Conservation (phyloP, 2,888 invertebrate species). For the Hirtodrosophila histrioides region DNA sequence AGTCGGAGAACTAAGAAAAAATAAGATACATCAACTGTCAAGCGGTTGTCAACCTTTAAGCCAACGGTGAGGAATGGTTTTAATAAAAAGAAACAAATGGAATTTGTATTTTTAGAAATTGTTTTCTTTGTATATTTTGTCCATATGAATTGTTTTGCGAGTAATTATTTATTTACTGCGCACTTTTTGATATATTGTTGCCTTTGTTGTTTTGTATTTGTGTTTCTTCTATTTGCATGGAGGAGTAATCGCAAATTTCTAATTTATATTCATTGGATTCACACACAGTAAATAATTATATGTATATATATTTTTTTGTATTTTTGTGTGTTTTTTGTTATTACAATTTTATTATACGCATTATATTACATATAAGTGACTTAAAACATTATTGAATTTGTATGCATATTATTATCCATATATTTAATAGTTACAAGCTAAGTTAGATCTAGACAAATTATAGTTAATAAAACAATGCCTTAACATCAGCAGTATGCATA, state of each 20-base stretch:
- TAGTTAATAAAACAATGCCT: slow-evolving; percentile 54
- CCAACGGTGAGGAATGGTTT: not conserved
- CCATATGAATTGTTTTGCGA: slow-evolving; percentile 37
- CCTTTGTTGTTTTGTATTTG: slow-evolving; percentile 24
- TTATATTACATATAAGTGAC: slow-evolving; percentile 60
- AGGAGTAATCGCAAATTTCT: slow-evolving; percentile 42
- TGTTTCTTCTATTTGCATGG: slow-evolving; percentile 15
- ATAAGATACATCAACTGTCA: no score
- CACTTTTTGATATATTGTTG: slow-evolving; percentile 29
- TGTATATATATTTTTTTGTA: slow-evolving; percentile 51
- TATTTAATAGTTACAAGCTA: slow-evolving; percentile 48
- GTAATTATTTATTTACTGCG: slow-evolving; percentile 47
- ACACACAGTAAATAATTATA: slow-evolving; percentile 53
- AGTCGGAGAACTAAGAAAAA: no score
- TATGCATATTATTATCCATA: slow-evolving; percentile 42
- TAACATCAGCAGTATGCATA: slow-evolving; percentile 19
- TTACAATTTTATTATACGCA: slow-evolving; percentile 54
- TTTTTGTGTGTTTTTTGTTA: slow-evolving; percentile 35
- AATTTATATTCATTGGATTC: slow-evolving; percentile 50
- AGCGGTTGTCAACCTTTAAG: slow-evolving; percentile 1
- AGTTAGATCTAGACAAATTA: slow-evolving; percentile 44
- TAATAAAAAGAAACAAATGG: slow-evolving; percentile 17
- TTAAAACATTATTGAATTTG: slow-evolving; percentile 65
- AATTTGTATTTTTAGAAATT: slow-evolving; percentile 49
- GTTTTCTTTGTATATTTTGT: slow-evolving; percentile 40